A percentile compares a stretch with the other conserved stretches of the same genome.
Conservation (phyloP, 2,113 vertebrate genomes). For the Benitochromis conjunctus region DNA sequence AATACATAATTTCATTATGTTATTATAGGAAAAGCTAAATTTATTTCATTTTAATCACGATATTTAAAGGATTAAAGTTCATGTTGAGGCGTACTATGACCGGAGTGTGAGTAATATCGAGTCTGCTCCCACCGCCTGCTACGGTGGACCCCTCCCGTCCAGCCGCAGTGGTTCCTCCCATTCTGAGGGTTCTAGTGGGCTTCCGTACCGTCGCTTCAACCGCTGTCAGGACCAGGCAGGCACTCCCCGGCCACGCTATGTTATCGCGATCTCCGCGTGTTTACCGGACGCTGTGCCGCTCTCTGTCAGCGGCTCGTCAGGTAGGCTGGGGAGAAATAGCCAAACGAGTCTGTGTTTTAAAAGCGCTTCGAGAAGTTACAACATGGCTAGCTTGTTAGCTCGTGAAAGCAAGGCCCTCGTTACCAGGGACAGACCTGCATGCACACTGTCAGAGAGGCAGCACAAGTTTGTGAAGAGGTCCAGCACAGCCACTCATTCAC, state of each 20-base stretch:
- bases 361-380: not conserved
- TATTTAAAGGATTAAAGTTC: not conserved
- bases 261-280: conserved; percentile 73
- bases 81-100: not conserved
- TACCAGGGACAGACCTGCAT: not conserved
- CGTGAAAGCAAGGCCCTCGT: conserved; percentile 20
- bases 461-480: not conserved
- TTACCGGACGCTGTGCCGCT: conserved; percentile 78
- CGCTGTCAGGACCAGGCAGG: not conserved
- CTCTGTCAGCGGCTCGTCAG: conserved; percentile 78
- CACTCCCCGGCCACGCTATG: conserved; percentile 40
- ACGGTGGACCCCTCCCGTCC: not conserved
- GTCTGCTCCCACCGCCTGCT: not conserved
- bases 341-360: not conserved
- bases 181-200: not conserved
- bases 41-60: not conserved
- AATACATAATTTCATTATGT: not conserved
- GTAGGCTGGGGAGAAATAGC: conserved; percentile 53
- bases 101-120: not conserved
- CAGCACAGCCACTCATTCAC: not conserved
- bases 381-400: not conserved
- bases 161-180: conserved; percentile 14
- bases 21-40: not conserved
- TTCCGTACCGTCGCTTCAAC: not conserved
- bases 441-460: not conserved